Evolutionary conservation across 2,888 invertebrate genomes (phyloP).

Genomic region (Campaea margaritaria): DNA sequence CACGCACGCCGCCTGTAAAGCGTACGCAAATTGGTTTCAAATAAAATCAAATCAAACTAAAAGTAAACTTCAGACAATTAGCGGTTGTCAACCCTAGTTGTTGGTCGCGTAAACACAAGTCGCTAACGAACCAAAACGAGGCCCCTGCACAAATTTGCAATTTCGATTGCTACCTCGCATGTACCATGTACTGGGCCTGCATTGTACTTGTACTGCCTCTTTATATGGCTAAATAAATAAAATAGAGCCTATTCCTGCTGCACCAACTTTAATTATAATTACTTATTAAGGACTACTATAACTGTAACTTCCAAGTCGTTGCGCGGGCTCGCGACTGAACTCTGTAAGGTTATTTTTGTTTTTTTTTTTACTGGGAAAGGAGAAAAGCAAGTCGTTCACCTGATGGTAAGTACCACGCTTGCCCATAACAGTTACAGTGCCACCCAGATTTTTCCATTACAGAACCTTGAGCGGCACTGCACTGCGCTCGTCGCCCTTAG

Average conservation of each 20-base stretch:
- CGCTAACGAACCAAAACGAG: constrained; percentile 82
- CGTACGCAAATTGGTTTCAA: constrained; percentile 40
- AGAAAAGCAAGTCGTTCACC: too few species aligned
- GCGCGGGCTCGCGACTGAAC: too few species aligned
- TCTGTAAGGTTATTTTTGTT: too few species aligned
- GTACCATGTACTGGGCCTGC: constrained; percentile 50
- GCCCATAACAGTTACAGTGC: too few species aligned
- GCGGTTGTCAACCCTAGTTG: constrained; percentile 76
- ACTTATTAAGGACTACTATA: too few species aligned
- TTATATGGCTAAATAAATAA: constrained; percentile 5
- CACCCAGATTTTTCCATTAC: too few species aligned
- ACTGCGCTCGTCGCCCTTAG: too few species aligned
- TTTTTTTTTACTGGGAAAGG: too few species aligned
- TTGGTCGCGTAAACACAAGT: constrained; percentile 82
- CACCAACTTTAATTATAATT: too few species aligned
- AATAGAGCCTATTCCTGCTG: background rate
- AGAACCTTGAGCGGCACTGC: too few species aligned
- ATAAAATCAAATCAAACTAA: constrained; percentile 59
- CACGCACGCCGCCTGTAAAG: constrained; percentile 32
- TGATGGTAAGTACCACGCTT: too few species aligned
- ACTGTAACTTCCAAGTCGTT: too few species aligned
- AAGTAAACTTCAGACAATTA: constrained; percentile 75
- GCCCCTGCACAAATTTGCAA: constrained; percentile 85
- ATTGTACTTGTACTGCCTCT: constrained; percentile 26
- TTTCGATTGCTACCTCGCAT: constrained; percentile 79